A percentile compares a stretch with the other conserved stretches of the same genome.
Evolutionary conservation across 2,888 invertebrate species (phyloP).

Genomic region (Himalopsyche kuldschensis): DNA sequence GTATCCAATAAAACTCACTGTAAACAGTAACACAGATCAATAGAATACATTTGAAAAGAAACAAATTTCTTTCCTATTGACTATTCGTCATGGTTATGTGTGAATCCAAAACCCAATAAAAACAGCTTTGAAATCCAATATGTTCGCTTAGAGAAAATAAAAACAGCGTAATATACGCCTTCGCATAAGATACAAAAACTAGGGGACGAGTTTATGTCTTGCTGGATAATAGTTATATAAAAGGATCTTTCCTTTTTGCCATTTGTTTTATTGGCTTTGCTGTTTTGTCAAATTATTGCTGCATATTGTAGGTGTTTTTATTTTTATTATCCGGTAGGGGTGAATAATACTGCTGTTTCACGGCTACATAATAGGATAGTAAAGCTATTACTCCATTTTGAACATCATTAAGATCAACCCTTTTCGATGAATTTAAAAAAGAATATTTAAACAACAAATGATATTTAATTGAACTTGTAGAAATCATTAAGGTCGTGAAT

Average conservation of each 20-base stretch:
- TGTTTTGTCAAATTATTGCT: not conserved
- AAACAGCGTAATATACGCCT: not conserved
- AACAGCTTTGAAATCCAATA: not conserved
- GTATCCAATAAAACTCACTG: not conserved
- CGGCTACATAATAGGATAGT: too few species aligned
- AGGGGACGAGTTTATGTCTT: constrained; percentile 11
- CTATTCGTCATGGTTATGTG: not conserved
- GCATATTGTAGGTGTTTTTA: not conserved
- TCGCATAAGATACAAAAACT: not conserved
- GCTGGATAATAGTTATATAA: constrained; percentile 26
- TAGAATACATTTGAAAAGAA: not conserved
- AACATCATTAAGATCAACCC: too few species aligned
- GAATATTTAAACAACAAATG: too few species aligned
- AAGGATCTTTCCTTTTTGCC: constrained; percentile 9
- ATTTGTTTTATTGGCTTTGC: not conserved
- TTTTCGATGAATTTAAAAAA: too few species aligned
- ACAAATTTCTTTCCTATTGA: not conserved
- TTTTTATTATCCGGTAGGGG: not conserved
- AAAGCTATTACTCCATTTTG: too few species aligned
- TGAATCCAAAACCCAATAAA: not conserved
- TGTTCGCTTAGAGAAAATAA: not conserved
- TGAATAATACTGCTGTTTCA: too few species aligned
- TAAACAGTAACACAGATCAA: not conserved
- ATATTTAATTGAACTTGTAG: too few species aligned
- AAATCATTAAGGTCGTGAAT: too few species aligned